Evolutionary conservation across 2,113 vertebrate species (phyloP), one percentile per base, ranked within the genome.

Genomic region (Hydrolagus affinis): DNA sequence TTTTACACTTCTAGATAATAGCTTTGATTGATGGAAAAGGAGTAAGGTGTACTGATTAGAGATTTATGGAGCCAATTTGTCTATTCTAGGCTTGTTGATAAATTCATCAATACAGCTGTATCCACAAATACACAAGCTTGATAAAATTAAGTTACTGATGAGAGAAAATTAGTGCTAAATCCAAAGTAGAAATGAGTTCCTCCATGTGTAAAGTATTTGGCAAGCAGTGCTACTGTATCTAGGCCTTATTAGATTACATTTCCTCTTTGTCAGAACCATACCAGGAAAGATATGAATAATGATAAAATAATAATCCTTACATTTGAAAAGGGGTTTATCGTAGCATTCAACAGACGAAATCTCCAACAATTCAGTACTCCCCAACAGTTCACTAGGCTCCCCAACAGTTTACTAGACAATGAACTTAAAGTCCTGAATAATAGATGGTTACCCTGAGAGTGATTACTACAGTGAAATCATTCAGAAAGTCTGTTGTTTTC

Each of bases 51-150:
- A 68, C 78, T 83, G 62, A 83, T 83, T 68, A 66, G 25, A 66
- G 25, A 83, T 83, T 83, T 83, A 83, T 83, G 59, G 78, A 83
- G 78, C 62, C 78, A 83, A 83, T 83, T 83, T 83, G 78, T 83
- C 78, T 68, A 66, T 83, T 83, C 78, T 66, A 60, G 28, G 25
- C 62, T 23, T 21, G 25, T 80, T 66, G 78, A 83, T 66, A 83
- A 83, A 83, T 83, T 83, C 78, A 32, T 83, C 30, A 32, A 30
- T 30, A 66, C 17, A 32, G 28, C 78, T 83, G n/a, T 64, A 62
- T 44, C 44, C 44, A 44, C 59, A 21, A 62, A 80, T 80, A 62
- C 28, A 30, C 28, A 83, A 9, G 10, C 66, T 56, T 83, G 66
- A 64, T 83, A 30, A 19, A 64, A 83, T 64, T 62, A 66, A 83